Evolutionary conservation across 2,113 vertebrate genomes (phyloP), one percentile per base, ranked within the genome.

Genomic region (Phyllostomus discolor): DNA sequence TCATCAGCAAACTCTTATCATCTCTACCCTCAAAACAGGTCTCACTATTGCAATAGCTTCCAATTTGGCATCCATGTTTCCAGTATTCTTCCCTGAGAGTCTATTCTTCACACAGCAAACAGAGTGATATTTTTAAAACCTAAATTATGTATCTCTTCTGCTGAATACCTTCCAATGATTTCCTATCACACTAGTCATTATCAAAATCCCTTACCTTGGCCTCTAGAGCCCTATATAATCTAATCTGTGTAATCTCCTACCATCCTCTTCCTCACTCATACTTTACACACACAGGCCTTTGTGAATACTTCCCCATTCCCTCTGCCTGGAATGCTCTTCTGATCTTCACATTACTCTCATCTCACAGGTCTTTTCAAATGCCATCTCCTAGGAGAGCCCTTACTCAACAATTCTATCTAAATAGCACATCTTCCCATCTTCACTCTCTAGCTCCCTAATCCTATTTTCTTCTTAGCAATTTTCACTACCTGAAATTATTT

Each of bases 401-500:
- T 48, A 64, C 31, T 83, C 91, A 89, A 91, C 48, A 93, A 96
- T 84, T 93, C 43, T 70, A 66, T 80, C 59, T 80, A 93, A 91
- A 57, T 66, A 90, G 70, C 48, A 90, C 41, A 87, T 85, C 92
- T 97, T 73, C 33, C 88, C 48, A 96, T 33, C 80, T 87, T 88
- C 38, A 88, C 4, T 89, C 24, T 88, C 64, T 88, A 90, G 52
- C 88, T 96, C 93, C 59, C 95, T 90, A 95, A 70, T 76, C 19
- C 62, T 90, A 48, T 17, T 79, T 91, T 64, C 85, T 92, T 91
- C 31, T 95, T 91, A 38, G 8, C 22, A 97, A 33, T 73, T 75
- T 89, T 80, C 59, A 92, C 33, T 70, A 90, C 57, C 31, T 81
- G 19, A 97, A 97, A 88, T 82, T 72, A 85, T 69, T 76, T 95